These are phyloP conservation scores for Calosoma granatense DNA, from an alignment of 1,140 invertebrate genomes.

Conservation along the genomic window DNA sequence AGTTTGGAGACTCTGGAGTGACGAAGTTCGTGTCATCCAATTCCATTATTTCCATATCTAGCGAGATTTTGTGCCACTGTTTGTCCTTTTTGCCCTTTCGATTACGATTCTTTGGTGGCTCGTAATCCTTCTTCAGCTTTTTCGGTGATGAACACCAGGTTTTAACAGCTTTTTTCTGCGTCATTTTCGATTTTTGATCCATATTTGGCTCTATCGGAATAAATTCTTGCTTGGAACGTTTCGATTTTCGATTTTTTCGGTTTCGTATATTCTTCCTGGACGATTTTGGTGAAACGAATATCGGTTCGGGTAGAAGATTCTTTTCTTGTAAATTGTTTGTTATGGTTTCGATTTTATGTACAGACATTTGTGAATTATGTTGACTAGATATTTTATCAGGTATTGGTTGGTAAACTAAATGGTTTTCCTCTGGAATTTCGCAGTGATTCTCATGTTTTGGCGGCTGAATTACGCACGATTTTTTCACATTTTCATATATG, in stretches of 20 bases:
- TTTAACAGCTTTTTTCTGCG: background rate
- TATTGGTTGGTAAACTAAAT: background rate
- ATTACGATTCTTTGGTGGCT: background rate
- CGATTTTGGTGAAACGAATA: background rate
- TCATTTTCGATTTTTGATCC: background rate
- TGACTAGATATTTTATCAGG: background rate
- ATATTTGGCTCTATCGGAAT: background rate
- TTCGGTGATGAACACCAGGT: background rate
- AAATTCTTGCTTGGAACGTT: slow-evolving; percentile 6
- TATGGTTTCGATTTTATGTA: slow-evolving; percentile 9
- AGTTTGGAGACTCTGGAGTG: slow-evolving; percentile 2
- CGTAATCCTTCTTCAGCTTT: background rate
- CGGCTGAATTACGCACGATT: slow-evolving; percentile 15
- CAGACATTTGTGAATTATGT: background rate
- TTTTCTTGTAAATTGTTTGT: background rate
- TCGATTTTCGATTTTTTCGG: slow-evolving; percentile 12
- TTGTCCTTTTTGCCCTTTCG: slow-evolving; percentile 7
- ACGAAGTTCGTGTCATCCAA: background rate
- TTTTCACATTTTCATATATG: slow-evolving; percentile 8
- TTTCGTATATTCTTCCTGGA: background rate
- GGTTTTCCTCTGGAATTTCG: slow-evolving; percentile 10
- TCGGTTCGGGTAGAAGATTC: too few relatives aligned
- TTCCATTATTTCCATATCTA: slow-evolving; percentile 12
- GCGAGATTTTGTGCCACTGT: slow-evolving; percentile 6
- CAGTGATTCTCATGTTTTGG: slow-evolving; percentile 15